These are phyloP conservation scores for Lottia scabra DNA, from an alignment of 2,888 invertebrate genomes.

Conservation along the genomic window DNA sequence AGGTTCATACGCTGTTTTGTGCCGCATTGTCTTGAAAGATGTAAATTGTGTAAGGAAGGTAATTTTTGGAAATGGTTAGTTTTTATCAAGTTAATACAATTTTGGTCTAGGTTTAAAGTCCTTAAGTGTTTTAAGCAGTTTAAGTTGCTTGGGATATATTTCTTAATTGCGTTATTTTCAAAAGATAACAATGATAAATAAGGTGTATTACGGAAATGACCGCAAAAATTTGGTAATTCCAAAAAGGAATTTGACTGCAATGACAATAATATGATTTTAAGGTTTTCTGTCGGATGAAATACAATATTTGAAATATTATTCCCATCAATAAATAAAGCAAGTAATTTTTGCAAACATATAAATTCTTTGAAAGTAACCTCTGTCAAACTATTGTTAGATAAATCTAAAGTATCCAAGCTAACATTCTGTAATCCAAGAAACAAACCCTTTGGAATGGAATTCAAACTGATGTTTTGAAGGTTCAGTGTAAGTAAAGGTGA, in stretches of 20 bases:
- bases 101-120: neutral
- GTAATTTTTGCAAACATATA: neutral
- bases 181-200: neutral
- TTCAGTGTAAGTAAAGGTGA: too few relatives aligned
- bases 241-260: too few relatives aligned
- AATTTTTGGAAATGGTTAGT: neutral
- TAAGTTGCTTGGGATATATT: neutral
- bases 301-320: neutral
- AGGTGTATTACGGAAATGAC: neutral
- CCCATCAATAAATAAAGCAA: neutral
- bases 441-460: too few relatives aligned
- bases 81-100: neutral
- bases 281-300: neutral
- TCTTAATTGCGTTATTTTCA: neutral
- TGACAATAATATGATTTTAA: neutral
- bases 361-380: neutral
- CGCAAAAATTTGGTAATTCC: neutral
- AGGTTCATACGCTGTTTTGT: neutral
- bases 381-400: neutral
- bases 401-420: neutral
- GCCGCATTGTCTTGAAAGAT: neutral
- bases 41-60: neutral
- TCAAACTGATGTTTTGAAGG: too few relatives aligned
- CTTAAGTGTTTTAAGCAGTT: slow-evolving; percentile 3
- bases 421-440: neutral